Evolutionary conservation across 2,113 vertebrate species (phyloP), one percentile per base, ranked within the genome.

Genomic region (Saccopteryx leptura): DNA sequence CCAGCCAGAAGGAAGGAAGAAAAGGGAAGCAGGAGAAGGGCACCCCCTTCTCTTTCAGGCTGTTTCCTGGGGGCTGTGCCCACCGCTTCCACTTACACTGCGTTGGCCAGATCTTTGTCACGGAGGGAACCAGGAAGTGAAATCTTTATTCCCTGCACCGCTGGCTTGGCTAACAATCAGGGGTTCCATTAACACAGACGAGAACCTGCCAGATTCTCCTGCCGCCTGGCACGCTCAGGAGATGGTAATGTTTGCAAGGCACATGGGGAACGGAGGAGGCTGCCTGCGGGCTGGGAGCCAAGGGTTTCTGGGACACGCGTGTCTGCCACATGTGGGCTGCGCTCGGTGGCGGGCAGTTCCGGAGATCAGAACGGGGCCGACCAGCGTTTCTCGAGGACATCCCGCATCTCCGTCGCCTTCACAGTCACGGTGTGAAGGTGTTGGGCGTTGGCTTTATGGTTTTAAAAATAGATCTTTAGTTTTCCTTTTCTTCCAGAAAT

Each of bases 281-380:
- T 3, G 5, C 48, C 80, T 11, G 58, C 14, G 31, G 26, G 28
- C 58, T 5, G 4, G 28, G 58, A 54, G 63, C 50, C 0, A 0
- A 4, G 74, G 58, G 24, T 21, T 39, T 50, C 78, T 58, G 74
- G 88, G 52, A 21, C 21, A 5, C 2, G 56, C 52, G 1, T 0
- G 1, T 4, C 56, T 8, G 1, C 24, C n/a, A 21, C 2, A 0
- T 10, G 18, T 23, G 61, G 54, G 69, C 72, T 2, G 50, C 9
- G 4, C 18, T 13, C 0, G 0, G 72, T 9, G 60, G 21, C 39
- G 3, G 8, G 84, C 15, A 13, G 90, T 58, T 26, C 50, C 48
- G 10, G 18, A 7, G 31, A 1, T 14, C 24, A 17, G 50, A 21
- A 2, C 0, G 2, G 5, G 7, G 71, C 4, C 0, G 7, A 6